A percentile compares a stretch with the other conserved stretches of the same genome.
Conservation (phyloP, 2,888 invertebrate genomes). For the Malthinus seriepunctatus region DNA sequence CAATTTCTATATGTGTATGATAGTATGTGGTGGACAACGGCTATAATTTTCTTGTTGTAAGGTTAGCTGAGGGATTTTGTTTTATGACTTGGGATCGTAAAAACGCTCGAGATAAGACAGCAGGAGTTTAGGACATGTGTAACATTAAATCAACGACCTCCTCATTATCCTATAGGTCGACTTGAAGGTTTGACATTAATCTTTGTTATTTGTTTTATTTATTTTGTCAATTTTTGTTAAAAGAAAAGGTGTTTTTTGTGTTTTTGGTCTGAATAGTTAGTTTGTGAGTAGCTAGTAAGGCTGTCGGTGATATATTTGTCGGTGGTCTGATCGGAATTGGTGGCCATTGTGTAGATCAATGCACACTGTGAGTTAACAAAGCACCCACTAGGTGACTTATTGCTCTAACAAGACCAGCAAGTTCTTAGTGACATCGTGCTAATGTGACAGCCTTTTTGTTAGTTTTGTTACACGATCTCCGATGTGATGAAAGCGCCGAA, state of each 20-base stretch:
- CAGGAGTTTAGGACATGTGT: constrained; percentile 31
- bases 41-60: constrained; percentile 15
- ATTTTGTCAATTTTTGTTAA: neutral
- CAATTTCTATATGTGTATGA: constrained; percentile 11
- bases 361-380: constrained; percentile 40
- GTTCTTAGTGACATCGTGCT: constrained; percentile 25
- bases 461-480: constrained; percentile 13
- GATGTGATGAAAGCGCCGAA: constrained; percentile 7
- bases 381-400: constrained; percentile 45
- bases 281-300: constrained; percentile 16
- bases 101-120: constrained; percentile 32
- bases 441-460: constrained; percentile 25
- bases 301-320: constrained; percentile 37
- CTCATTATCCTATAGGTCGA: constrained; percentile 29
- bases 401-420: constrained; percentile 33
- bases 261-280: neutral
- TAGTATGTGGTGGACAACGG: constrained; percentile 26
- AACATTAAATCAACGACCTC: constrained; percentile 32
- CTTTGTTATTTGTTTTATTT: neutral
- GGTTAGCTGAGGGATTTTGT: constrained; percentile 29
- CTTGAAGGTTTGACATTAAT: constrained; percentile 9
- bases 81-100: constrained; percentile 32
- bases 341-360: constrained; percentile 47
- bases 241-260: neutral
- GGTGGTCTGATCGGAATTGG: constrained; percentile 44